Evolutionary conservation across 2,888 invertebrate genomes (phyloP).

Genomic region (Idaea biselata): DNA sequence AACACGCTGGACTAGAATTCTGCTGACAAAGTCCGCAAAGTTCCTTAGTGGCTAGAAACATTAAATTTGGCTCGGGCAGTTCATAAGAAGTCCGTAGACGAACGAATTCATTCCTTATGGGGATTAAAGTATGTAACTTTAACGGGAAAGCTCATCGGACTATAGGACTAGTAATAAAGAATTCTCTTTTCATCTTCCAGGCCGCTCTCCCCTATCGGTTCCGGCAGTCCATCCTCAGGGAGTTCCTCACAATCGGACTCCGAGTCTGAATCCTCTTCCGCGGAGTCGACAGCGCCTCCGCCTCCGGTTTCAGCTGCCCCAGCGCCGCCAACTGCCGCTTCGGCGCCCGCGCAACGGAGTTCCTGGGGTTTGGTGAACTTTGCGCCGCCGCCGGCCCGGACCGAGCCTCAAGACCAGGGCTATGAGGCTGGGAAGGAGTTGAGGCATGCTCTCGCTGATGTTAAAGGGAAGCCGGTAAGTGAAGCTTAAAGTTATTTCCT

Average conservation of each 20-base stretch:
- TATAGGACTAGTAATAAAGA: background rate
- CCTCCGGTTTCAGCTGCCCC: constrained; percentile 67
- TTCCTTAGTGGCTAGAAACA: no score
- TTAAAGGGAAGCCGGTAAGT: constrained; percentile 70
- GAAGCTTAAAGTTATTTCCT: background rate
- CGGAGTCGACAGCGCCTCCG: constrained; percentile 82
- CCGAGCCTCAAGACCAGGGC: constrained; percentile 60
- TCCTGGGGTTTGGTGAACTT: constrained; percentile 76
- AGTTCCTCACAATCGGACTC: constrained; percentile 61
- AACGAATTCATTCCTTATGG: no score
- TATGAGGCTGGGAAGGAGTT: constrained; percentile 79
- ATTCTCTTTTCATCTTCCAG: constrained; percentile 40
- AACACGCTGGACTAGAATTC: no score
- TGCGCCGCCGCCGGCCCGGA: constrained; percentile 50
- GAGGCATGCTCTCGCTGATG: constrained; percentile 79
- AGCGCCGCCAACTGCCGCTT: constrained; percentile 40
- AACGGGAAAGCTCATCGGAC: no score
- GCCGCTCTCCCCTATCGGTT: constrained; percentile 69
- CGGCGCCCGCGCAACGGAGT: constrained; percentile 60
- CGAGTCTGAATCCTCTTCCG: constrained; percentile 78
- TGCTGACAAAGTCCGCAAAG: no score
- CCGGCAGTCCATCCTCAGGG: constrained; percentile 72
- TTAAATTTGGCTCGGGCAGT: no score
- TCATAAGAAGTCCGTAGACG: no score
- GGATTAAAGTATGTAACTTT: no score